These are phyloP conservation scores for Cyanistes caeruleus DNA, from an alignment of 2,113 vertebrate genomes.

Conservation along the genomic window DNA sequence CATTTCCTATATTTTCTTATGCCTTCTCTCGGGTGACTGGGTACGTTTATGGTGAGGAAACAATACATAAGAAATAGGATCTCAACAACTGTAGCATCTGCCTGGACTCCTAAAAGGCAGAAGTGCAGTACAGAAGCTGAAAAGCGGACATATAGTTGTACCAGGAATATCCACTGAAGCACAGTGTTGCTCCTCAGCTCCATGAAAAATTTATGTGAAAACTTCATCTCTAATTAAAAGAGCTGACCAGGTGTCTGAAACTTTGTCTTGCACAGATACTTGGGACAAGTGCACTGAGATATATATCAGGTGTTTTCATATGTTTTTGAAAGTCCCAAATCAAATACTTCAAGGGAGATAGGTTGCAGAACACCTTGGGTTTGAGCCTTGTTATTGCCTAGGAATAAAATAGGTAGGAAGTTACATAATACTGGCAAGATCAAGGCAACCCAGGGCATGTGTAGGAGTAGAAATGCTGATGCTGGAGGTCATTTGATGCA, in stretches of 20 bases:
- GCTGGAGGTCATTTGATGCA: not conserved
- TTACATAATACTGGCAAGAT: not conserved
- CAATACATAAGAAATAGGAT: not conserved
- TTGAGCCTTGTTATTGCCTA: not conserved
- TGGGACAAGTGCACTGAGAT: not conserved
- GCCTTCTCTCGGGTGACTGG: not conserved
- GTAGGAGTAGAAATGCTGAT: not conserved
- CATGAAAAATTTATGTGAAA: not conserved
- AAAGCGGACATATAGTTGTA: not conserved
- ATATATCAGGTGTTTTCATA: not conserved
- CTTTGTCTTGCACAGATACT: not conserved
- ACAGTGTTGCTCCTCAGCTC: not conserved
- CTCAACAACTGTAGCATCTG: not conserved
- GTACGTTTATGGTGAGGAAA: not conserved
- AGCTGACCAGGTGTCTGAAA: not conserved
- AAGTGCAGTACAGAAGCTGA: not conserved
- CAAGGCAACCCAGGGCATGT: not conserved
- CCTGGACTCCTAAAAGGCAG: not conserved
- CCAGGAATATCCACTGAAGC: not conserved
- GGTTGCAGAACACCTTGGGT: not conserved
- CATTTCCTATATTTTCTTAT: not conserved
- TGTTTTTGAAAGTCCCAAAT: not conserved
- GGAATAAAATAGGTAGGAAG: not conserved
- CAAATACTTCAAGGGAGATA: not conserved
- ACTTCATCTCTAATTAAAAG: not conserved